phyloP scores from a whole-genome alignment of 2,113 vertebrate genomes.

The Charadrius vociferus region DNA sequence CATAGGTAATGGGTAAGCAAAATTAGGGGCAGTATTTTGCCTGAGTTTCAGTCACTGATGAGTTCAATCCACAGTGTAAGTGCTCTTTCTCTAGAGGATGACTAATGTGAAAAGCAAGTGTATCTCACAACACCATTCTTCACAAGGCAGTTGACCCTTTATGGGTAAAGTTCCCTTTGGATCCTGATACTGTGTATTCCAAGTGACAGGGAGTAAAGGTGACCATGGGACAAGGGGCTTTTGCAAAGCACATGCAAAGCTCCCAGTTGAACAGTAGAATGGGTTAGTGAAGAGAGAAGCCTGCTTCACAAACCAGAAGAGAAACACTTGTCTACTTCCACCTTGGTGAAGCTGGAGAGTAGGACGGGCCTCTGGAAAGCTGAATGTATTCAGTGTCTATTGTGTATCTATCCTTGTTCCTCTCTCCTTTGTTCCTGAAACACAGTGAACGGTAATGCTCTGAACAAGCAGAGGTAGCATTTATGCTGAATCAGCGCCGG shows the following conservation, averaged over 20 bases:
- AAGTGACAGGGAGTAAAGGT: neutral
- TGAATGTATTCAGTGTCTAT: no score
- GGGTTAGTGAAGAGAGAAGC: neutral
- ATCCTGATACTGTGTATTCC: neutral
- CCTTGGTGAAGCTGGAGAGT: no score
- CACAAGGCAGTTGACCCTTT: neutral
- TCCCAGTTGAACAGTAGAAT: neutral
- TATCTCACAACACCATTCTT: neutral
- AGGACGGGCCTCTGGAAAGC: no score
- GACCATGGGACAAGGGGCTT: neutral
- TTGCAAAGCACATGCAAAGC: neutral
- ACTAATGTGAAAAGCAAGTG: neutral
- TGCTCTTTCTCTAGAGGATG: neutral
- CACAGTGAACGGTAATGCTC: no score
- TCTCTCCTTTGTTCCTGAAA: no score
- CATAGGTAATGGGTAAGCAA: neutral
- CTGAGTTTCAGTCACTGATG: neutral
- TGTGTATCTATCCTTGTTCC: no score
- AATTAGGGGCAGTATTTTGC: neutral
- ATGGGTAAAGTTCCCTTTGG: neutral
- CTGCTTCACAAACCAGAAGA: neutral
- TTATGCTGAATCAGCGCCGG: no score
- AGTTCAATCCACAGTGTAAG: neutral
- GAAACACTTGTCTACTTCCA: no score
- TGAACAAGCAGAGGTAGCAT: no score